These are phyloP conservation scores for Crocidura indochinensis DNA, from an alignment of 2,797 vertebrate genomes.

Conservation along the genomic window DNA sequence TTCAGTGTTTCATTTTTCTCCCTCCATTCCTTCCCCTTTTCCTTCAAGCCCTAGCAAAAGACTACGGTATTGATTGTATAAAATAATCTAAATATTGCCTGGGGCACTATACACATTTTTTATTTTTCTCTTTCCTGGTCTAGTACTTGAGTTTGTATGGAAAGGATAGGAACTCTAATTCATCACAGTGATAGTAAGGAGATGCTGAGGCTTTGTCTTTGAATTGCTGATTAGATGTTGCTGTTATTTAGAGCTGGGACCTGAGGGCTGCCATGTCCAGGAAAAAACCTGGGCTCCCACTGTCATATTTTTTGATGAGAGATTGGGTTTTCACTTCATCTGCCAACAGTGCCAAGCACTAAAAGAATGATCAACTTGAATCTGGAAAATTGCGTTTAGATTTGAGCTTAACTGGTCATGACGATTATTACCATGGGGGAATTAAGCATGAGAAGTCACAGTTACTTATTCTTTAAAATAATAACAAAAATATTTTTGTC, in stretches of 20 bases:
- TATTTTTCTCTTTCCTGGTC: conserved; percentile 77
- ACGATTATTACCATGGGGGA: conserved; percentile 43
- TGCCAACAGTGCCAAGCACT: neutral
- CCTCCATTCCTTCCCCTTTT: neutral
- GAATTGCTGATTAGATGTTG: conserved; percentile 76
- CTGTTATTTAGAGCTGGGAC: conserved; percentile 67
- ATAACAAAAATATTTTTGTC: too few relatives aligned
- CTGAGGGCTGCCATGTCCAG: conserved; percentile 36
- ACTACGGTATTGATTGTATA: conserved; percentile 64
- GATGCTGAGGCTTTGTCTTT: conserved; percentile 74
- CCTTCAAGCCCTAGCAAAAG: conserved; percentile 66
- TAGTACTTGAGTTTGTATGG: conserved; percentile 67
- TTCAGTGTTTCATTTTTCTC: neutral
- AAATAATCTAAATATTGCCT: conserved; percentile 79
- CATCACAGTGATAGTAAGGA: conserved; percentile 69
- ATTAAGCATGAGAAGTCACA: conserved; percentile 58
- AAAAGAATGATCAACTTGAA: conserved; percentile 20
- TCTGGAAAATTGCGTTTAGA: conserved; percentile 35
- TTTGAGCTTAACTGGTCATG: conserved; percentile 20
- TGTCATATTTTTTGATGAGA: conserved; percentile 51
- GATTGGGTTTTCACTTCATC: conserved; percentile 43
- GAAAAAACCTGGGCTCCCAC: neutral
- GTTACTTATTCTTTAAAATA: conserved; percentile 35
- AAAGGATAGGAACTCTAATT: conserved; percentile 68
- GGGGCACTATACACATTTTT: conserved; percentile 68